Conservation (phyloP, 2,797 vertebrate species). For the Arctocebus calabarensis region DNA sequence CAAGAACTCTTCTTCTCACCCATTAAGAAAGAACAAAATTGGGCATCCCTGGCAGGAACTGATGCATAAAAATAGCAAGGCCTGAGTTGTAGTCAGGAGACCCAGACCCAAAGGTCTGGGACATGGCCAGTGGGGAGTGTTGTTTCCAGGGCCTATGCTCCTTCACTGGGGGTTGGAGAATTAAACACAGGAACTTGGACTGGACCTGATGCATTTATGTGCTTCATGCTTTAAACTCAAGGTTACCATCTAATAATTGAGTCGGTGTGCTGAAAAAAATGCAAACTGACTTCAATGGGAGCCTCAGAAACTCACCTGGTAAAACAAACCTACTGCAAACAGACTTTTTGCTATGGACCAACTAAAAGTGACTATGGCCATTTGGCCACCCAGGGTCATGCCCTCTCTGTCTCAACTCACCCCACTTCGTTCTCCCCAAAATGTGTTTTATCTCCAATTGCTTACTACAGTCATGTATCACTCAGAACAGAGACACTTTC, state of each 20-base stretch:
- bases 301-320: slow-evolving; percentile 28
- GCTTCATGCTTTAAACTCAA: slow-evolving; percentile 21
- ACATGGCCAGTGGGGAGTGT: not conserved
- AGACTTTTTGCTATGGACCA: not conserved
- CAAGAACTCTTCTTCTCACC: not conserved
- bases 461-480: not conserved
- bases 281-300: not conserved
- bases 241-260: slow-evolving; percentile 27
- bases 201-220: not conserved
- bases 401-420: not conserved
- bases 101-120: not conserved
- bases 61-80: slow-evolving; percentile 5
- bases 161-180: not conserved
- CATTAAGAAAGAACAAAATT: not conserved
- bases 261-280: not conserved
- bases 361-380: not conserved
- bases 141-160: not conserved
- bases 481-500: not conserved
- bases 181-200: not conserved
- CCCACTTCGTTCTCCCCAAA: not conserved
- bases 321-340: slow-evolving; percentile 35
- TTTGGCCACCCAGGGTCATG: not conserved
- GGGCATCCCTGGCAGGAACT: not conserved
- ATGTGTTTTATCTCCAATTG: not conserved
- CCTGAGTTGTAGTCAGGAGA: not conserved